These are phyloP conservation scores for Ectobius pallidus DNA, from an alignment of 2,888 invertebrate species.

Conservation along the genomic window DNA sequence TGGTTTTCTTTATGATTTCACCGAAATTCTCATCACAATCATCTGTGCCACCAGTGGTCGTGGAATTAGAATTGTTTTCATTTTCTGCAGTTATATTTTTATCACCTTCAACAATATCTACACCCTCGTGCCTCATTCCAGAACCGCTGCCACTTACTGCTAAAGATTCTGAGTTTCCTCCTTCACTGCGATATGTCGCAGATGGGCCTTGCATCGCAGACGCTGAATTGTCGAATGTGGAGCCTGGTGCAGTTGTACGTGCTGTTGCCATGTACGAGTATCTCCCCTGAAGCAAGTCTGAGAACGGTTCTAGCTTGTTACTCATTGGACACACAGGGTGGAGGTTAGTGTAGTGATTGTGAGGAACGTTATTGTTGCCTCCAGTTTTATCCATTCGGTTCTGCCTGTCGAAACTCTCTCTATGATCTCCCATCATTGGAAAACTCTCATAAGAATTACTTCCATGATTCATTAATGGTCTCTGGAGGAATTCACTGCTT, in stretches of 20 bases:
- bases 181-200: constrained; percentile 40
- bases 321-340: constrained; percentile 66
- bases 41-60: constrained; percentile 48
- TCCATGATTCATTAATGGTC: not conserved
- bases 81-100: constrained; percentile 14
- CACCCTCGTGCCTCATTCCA: not conserved
- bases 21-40: constrained; percentile 80
- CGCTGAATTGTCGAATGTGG: constrained; percentile 36
- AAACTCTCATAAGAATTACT: constrained; percentile 33
- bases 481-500: constrained; percentile 25
- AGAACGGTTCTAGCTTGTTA: constrained; percentile 74
- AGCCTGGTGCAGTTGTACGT: constrained; percentile 26
- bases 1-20: constrained; percentile 90
- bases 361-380: not conserved
- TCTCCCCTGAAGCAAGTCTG: constrained; percentile 65
- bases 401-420: constrained; percentile 29
- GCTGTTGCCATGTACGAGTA: constrained; percentile 60
- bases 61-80: constrained; percentile 24
- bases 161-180: constrained; percentile 10
- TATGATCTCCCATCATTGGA: constrained; percentile 12
- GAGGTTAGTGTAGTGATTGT: constrained; percentile 67
- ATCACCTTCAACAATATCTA: not conserved
- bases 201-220: constrained; percentile 35
- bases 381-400: constrained; percentile 12
- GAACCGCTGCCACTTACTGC: constrained; percentile 12